Evolutionary conservation across 2,113 vertebrate genomes (phyloP), one percentile per base, ranked within the genome.

Genomic region (Mobula birostris): DNA sequence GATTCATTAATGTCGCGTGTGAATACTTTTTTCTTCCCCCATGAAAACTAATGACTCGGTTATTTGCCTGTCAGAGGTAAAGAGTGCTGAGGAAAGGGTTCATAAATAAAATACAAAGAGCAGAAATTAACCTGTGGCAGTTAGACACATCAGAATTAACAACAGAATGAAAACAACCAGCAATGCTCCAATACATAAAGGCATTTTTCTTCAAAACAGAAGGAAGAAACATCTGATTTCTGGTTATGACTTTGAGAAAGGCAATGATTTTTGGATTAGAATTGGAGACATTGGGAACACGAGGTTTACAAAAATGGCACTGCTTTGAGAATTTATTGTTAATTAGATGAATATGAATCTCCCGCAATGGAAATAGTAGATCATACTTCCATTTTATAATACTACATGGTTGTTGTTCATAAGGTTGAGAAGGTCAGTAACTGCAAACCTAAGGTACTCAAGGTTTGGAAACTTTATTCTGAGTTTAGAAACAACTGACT

Each of bases 1-100:
- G 85, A 68, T 90, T 90, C 85, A 32, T 19, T 66, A 61, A 90
- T 19, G 61, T 90, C 61, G 66, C 68, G 61, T 61, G 27, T 15
- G 85, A 29, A 88, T n/a, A 88, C 58, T 15, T 29, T 61, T 48
- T 87, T 29, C 68, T 87, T 88, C 85, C 66, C 58, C 29, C n/a
- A 7, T 66, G 58, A 88, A 66, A 88, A 63, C 85, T 88, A 88
- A 88, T 88, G 58, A 87, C 14, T 87, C 83, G 63, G 83, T 87
- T 58, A n/a, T 87, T 87, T 63, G 85, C 85, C 58, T 88, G 85
- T 61, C 61, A 32, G 83, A 29, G 83, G 58, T 3, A 87, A 87
- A 87, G 58, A 58, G 63, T 87, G 83, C 61, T 63, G 56, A 29
- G 11, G 61, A 88, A n/a, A 61, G 58, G 29, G 85, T 15, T n/a